phyloP scores from a whole-genome alignment of 1,140 invertebrate species.

The Eulimnadia texana region DNA sequence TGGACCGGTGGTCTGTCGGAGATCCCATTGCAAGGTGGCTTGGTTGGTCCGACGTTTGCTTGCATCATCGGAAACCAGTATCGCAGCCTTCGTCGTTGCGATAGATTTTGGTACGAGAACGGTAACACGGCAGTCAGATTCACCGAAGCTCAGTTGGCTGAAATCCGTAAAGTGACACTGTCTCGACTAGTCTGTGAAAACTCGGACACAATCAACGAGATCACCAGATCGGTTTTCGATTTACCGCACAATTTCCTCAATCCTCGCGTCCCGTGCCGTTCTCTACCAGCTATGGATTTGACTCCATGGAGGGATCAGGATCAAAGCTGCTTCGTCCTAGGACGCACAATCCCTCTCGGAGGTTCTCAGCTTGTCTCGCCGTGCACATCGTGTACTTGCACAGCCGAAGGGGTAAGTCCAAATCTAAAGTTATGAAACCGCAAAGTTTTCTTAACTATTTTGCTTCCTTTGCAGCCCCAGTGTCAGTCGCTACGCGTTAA shows the following conservation, averaged over 20 bases:
- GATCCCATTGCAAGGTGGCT: slow-evolving; percentile 37
- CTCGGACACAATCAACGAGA: slow-evolving; percentile 66
- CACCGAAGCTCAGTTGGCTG: slow-evolving; percentile 75
- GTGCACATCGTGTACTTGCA: slow-evolving; percentile 74
- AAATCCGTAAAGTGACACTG: slow-evolving; percentile 81
- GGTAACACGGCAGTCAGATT: slow-evolving; percentile 65
- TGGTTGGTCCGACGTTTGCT: slow-evolving; percentile 45
- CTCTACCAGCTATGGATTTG: slow-evolving; percentile 60
- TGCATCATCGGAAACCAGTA: slow-evolving; percentile 49
- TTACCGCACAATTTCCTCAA: slow-evolving; percentile 81
- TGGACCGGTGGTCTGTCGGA: slow-evolving; percentile 69
- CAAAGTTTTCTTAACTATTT: background rate
- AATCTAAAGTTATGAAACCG: background rate
- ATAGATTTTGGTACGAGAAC: slow-evolving; percentile 68
- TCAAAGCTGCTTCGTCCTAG: slow-evolving; percentile 53
- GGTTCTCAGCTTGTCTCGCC: slow-evolving; percentile 67
- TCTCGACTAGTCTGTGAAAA: slow-evolving; percentile 88
- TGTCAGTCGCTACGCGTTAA: slow-evolving; percentile 78
- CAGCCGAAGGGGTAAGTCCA: slow-evolving; percentile 59
- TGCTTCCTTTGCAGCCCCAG: slow-evolving; percentile 47
- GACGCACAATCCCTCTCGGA: slow-evolving; percentile 54
- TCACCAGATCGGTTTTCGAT: slow-evolving; percentile 79
- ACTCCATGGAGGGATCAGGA: slow-evolving; percentile 59
- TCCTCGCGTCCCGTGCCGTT: slow-evolving; percentile 61
- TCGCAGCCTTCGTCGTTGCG: slow-evolving; percentile 37